Evolutionary conservation across 2,113 vertebrate genomes (phyloP).

Genomic region (Tachysurus vachellii): DNA sequence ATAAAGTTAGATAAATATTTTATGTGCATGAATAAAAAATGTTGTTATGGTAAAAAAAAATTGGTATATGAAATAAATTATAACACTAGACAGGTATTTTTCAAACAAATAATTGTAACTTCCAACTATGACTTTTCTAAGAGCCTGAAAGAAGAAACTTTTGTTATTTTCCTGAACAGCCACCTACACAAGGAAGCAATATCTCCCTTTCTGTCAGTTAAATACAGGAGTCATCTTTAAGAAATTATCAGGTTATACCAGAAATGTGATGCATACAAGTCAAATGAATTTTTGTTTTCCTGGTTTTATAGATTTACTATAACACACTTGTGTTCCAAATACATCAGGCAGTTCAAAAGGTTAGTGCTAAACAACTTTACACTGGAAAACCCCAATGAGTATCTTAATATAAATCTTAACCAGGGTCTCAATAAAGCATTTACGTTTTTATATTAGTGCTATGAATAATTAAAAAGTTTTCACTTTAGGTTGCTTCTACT

Average conservation of each 20-base stretch:
- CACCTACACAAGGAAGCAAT: neutral
- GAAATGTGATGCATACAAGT: neutral
- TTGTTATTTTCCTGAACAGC: neutral
- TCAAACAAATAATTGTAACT: neutral
- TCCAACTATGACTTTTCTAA: neutral
- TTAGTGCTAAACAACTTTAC: neutral
- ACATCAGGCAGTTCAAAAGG: neutral
- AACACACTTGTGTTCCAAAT: neutral
- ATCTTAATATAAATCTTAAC: neutral
- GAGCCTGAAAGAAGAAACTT: neutral
- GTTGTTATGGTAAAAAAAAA: neutral
- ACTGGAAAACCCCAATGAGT: slow-evolving; percentile 14
- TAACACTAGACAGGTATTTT: neutral
- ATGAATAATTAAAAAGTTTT: neutral
- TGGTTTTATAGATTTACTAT: neutral
- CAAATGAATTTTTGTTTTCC: neutral
- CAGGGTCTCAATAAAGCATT: neutral
- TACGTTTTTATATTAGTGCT: neutral
- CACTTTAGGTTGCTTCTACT: neutral
- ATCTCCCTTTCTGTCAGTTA: neutral
- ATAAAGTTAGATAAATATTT: neutral
- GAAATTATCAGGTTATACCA: neutral
- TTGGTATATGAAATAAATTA: neutral
- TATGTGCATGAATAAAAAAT: neutral
- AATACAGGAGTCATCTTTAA: neutral